phyloP scores from a whole-genome alignment of 2,113 vertebrate species.

The Corythornis vintsioides region DNA sequence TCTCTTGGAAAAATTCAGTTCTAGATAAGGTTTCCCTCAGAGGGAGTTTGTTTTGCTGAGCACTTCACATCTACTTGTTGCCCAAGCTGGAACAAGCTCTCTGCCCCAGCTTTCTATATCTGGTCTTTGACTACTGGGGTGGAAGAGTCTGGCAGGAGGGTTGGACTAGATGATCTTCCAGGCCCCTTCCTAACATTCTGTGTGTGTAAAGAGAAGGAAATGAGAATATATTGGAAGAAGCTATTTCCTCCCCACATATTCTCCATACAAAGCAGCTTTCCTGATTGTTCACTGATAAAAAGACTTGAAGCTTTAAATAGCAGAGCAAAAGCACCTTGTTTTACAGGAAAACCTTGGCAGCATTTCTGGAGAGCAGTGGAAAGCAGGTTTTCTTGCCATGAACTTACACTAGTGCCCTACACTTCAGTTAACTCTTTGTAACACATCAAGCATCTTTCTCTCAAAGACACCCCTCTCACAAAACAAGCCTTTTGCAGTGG shows the following conservation, averaged over 20 bases:
- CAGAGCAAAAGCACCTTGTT: neutral
- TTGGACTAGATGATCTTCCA: no score
- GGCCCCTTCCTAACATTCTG: no score
- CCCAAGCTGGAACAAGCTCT: neutral
- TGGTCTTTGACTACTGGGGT: neutral
- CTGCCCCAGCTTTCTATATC: neutral
- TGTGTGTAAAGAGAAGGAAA: neutral
- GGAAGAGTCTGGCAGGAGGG: neutral
- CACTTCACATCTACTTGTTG: neutral
- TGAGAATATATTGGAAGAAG: neutral
- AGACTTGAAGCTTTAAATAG: neutral
- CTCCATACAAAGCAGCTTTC: neutral
- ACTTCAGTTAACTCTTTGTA: neutral
- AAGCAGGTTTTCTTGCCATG: neutral
- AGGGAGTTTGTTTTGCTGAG: constrained; percentile 9
- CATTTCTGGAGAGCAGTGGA: neutral
- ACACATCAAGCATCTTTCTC: neutral
- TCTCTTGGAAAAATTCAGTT: neutral
- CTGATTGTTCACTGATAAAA: neutral
- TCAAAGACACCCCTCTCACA: neutral
- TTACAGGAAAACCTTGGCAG: neutral
- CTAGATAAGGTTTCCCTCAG: neutral
- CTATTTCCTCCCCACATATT: neutral
- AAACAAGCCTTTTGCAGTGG: neutral
- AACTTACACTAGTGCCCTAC: neutral